Conservation (phyloP, 2,888 invertebrate genomes). For the Chrysolina americana region DNA sequence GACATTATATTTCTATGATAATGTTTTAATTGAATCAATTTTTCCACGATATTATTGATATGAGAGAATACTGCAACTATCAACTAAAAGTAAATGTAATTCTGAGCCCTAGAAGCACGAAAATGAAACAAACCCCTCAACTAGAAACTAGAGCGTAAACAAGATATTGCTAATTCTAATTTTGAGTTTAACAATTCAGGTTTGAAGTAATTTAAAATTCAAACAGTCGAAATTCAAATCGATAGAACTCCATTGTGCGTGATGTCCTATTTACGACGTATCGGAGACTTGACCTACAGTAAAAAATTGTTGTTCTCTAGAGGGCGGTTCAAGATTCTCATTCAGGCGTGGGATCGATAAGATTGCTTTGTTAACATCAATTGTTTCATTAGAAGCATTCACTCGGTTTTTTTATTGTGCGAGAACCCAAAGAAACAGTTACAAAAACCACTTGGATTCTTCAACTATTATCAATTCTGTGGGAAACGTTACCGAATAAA, state of each 20-base stretch:
- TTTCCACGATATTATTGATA: no score
- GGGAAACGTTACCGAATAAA: no score
- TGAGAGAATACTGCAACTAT: no score
- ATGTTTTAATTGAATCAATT: no score
- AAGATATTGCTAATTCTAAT: not conserved
- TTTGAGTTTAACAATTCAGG: not conserved
- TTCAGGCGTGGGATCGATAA: not conserved
- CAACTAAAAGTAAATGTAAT: no score
- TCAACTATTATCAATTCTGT: not conserved
- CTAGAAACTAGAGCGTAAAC: not conserved
- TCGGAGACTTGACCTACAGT: not conserved
- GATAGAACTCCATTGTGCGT: not conserved
- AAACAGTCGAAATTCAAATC: not conserved
- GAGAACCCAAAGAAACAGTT: no score
- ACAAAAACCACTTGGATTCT: no score
- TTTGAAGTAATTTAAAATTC: not conserved
- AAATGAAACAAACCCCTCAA: not conserved
- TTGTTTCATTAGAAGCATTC: not conserved
- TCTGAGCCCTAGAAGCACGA: no score
- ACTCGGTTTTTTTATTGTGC: not conserved
- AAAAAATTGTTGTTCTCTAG: constrained; percentile 5
- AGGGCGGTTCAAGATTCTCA: constrained; percentile 5
- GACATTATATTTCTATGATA: no score
- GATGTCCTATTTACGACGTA: not conserved
- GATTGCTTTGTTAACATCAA: not conserved